These are phyloP conservation scores for Drosophila kepulauana DNA, from an alignment of 1,140 invertebrate genomes.

Conservation along the genomic window DNA sequence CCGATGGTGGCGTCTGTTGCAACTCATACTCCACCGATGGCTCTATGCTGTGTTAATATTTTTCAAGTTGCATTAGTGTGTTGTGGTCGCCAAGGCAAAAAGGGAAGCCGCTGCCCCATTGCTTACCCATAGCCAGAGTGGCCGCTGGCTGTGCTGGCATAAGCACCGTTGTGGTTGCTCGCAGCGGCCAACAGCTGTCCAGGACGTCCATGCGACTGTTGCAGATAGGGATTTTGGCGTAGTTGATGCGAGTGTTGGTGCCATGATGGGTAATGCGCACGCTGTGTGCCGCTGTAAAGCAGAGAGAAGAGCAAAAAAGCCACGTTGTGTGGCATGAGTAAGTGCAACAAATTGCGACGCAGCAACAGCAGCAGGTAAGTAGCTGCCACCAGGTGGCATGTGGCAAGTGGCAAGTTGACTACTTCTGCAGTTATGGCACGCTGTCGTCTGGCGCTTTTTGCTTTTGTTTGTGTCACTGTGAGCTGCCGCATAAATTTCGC, in stretches of 20 bases:
- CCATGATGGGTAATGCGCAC: conserved; percentile 65
- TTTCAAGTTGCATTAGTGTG: conserved; percentile 57
- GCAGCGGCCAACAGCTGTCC: conserved; percentile 39
- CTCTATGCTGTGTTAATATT: conserved; percentile 61
- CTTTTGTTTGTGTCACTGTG: conserved; percentile 12
- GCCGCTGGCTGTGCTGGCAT: conserved; percentile 50
- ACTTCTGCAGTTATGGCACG: too few relatives aligned
- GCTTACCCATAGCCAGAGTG: conserved; percentile 80
- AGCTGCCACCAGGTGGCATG: background rate
- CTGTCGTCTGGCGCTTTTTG: conserved; percentile 4
- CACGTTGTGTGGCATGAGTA: conserved; percentile 18
- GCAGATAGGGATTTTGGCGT: conserved; percentile 43
- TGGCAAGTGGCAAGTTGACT: conserved; percentile 7
- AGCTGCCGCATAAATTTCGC: conserved; percentile 53
- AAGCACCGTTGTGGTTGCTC: conserved; percentile 69
- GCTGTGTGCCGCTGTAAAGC: conserved; percentile 58
- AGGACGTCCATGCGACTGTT: conserved; percentile 43
- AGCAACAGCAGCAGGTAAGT: conserved; percentile 12
- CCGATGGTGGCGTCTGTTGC: conserved; percentile 59
- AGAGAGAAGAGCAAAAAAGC: conserved; percentile 9
- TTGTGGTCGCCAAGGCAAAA: background rate
- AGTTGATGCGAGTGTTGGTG: conserved; percentile 51
- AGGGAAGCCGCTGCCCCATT: background rate
- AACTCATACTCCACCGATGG: conserved; percentile 69
- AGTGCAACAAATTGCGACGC: conserved; percentile 43